phyloP scores from a whole-genome alignment of 2,113 vertebrate genomes.

The Athene noctua region DNA sequence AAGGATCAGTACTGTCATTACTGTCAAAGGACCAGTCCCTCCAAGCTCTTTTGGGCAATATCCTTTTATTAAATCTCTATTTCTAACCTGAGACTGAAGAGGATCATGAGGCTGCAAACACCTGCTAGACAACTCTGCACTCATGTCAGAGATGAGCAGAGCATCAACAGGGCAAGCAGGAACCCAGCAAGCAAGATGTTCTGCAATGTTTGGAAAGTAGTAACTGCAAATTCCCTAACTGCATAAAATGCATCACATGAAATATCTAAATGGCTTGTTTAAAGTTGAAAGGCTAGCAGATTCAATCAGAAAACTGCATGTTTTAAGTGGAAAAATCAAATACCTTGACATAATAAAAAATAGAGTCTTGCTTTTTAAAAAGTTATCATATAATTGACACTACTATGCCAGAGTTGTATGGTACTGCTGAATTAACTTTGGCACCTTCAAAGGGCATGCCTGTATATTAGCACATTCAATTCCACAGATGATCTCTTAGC shows the following conservation, averaged over 20 bases:
- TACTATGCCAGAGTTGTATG: neutral
- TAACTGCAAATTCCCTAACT: neutral
- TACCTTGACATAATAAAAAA: neutral
- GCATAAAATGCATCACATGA: neutral
- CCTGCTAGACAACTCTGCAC: neutral
- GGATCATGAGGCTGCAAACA: neutral
- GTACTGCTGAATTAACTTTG: neutral
- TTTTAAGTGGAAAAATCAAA: neutral
- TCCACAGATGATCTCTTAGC: neutral
- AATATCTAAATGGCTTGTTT: neutral
- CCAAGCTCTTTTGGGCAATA: neutral
- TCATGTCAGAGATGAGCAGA: accelerated
- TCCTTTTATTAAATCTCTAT: neutral
- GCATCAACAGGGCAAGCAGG: neutral
- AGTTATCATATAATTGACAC: neutral
- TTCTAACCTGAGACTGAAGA: neutral
- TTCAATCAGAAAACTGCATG: neutral
- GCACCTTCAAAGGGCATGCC: neutral
- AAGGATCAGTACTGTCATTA: neutral
- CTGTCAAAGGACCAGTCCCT: neutral
- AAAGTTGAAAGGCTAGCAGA: neutral
- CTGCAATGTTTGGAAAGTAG: neutral
- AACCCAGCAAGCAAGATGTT: neutral
- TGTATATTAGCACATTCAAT: neutral
- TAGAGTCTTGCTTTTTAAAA: neutral